A percentile compares a stretch with the other conserved stretches of the same genome.
phyloP scores from a whole-genome alignment of 2,888 invertebrate species.

The Heteropelma amictum region DNA sequence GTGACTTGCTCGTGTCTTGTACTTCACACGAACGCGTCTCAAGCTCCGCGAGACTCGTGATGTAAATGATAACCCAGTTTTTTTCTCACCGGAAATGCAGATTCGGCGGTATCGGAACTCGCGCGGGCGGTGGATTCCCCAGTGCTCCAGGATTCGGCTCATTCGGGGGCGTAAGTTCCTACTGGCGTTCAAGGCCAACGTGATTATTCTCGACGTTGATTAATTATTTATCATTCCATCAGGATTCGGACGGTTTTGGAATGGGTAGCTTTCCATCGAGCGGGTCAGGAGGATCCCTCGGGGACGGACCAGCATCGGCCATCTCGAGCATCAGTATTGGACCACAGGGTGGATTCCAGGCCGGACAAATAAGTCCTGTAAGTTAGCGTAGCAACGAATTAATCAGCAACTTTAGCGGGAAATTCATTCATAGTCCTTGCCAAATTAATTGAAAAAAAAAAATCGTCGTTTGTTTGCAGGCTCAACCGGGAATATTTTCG shows the following conservation, averaged over 20 bases:
- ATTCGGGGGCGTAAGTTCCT: slow-evolving; percentile 24
- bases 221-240: neutral
- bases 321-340: slow-evolving; percentile 62
- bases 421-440: no score
- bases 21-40: neutral
- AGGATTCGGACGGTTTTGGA: neutral
- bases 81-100: slow-evolving; percentile 1
- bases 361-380: slow-evolving; percentile 68
- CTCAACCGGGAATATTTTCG: slow-evolving; percentile 66
- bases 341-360: slow-evolving; percentile 67
- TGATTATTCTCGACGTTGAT: neutral
- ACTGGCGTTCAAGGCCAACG: neutral
- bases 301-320: slow-evolving; percentile 54
- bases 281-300: slow-evolving; percentile 4
- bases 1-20: slow-evolving; percentile 15
- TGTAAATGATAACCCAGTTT: no score
- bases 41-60: no score
- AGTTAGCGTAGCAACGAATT: slow-evolving; percentile 37
- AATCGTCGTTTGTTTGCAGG: slow-evolving; percentile 60
- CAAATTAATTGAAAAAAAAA: no score
- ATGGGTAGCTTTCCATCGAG: neutral
- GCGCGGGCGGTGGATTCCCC: slow-evolving; percentile 2
- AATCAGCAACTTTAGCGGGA: neutral
- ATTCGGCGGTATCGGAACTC: no score
- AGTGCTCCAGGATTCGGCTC: neutral